Evolutionary conservation across 2,888 invertebrate species (phyloP), one percentile per base, ranked within the genome.

Genomic region (Norana najaformis): DNA sequence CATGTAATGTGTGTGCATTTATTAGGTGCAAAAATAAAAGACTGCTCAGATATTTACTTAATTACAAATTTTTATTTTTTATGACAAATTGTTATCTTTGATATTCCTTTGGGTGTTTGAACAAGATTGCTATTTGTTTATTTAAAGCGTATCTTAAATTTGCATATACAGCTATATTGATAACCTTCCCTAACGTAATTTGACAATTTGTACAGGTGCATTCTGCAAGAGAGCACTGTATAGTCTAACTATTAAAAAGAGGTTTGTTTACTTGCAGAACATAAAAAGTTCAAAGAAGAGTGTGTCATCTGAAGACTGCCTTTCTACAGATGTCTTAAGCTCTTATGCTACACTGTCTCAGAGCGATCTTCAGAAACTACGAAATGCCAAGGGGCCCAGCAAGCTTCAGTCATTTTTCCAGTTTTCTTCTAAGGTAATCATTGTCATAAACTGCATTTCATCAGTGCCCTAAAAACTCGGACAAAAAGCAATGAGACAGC

Each of bases 361-460:
- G 36, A 85, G 37, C 8, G 85, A 85, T 36, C 85, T 85, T 16
- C 85, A 85, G 85, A 85, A 85, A 35, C 8, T 85, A 36, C 4
- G 85, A 85, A 85, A 85, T 37, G 85, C 85, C 6, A 85, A 85
- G 35, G 36, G 0, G 20, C 36, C 85, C 35, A 85, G 85, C 85
- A 85, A 85, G 85, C 35, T 85, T 23, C 85, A 85, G 85, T 85
- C 85, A 18, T n/a, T 85, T 37, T 85, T 85, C 36, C 85, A 85
- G 85, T 85, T 30, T 14, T 85, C 85, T 23, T 85, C 85, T 23
- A 85, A 85, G 85, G 85, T 85, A 69, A n/a, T 30, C 69, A 69
- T n/a, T 69, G 11, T 69, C 11, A 8, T 69, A 69, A 69, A 69
- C 47, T 47, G 47, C 2, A 47, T 47, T 47, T 47, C n/a, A 8